Percentiles rank a stretch among this genome's conserved stretches.
Evolutionary conservation across 2,797 vertebrate genomes (phyloP).

Genomic region (Acipenser ruthenus): DNA sequence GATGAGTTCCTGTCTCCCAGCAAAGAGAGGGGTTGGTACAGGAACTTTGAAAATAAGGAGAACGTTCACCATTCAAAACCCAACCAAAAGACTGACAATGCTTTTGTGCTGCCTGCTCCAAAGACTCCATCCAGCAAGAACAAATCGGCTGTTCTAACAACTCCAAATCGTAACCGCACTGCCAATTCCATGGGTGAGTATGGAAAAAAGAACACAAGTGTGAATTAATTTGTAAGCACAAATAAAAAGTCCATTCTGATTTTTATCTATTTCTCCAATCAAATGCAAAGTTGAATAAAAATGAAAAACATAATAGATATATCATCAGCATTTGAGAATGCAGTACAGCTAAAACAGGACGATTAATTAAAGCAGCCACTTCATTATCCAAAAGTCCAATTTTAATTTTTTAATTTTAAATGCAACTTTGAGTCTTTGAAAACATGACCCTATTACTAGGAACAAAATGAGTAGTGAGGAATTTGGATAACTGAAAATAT

Average conservation of each 20-base stretch:
- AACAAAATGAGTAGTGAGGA: no score
- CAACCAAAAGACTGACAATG: conserved; percentile 40
- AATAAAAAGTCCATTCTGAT: no score
- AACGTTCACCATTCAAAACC: conserved; percentile 47
- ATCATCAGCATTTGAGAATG: no score
- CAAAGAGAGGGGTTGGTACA: conserved; percentile 36
- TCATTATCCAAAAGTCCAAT: not conserved
- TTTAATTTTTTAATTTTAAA: not conserved
- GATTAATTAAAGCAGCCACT: no score
- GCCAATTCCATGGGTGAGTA: conserved; percentile 56
- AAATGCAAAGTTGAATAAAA: no score
- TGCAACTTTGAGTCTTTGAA: no score
- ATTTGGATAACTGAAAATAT: no score
- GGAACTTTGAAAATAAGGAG: conserved; percentile 69
- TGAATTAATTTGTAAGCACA: no score
- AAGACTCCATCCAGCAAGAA: conserved; percentile 61
- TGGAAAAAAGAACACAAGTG: conserved; percentile 18
- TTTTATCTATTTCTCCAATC: no score
- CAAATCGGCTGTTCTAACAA: conserved; percentile 42
- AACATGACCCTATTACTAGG: no score
- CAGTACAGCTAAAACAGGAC: no score
- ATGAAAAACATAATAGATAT: no score
- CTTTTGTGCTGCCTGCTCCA: conserved; percentile 63
- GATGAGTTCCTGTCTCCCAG: conserved; percentile 39
- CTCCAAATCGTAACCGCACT: conserved; percentile 43